phyloP scores from a whole-genome alignment of 2,797 vertebrate species.

The Clarias pachynema region DNA sequence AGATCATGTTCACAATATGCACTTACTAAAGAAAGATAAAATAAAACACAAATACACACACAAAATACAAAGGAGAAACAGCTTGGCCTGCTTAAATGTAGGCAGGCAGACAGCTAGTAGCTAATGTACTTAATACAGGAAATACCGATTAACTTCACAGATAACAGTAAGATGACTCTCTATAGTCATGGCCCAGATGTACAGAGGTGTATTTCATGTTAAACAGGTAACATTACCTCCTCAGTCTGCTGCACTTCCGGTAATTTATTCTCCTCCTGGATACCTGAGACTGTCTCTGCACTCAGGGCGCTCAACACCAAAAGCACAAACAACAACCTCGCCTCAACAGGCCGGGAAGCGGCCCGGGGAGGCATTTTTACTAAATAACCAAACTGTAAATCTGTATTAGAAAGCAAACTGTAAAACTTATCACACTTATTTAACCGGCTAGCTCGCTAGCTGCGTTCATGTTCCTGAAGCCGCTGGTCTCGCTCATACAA shows the following conservation, averaged over 20 bases:
- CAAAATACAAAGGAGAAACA: not conserved
- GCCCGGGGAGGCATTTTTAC: conserved; percentile 65
- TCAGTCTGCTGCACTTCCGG: conserved; percentile 61
- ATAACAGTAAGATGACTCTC: not conserved
- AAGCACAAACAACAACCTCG: conserved; percentile 52
- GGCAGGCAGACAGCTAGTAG: not conserved
- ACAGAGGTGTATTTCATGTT: not conserved
- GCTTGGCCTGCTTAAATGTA: not conserved
- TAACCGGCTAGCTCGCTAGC: conserved; percentile 12
- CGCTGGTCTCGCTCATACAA: not conserved
- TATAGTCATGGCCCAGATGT: not conserved
- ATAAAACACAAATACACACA: too few species aligned
- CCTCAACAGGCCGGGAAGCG: conserved; percentile 58
- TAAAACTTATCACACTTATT: not conserved
- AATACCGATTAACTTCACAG: not conserved
- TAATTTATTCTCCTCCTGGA: conserved; percentile 71
- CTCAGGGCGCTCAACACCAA: conserved; percentile 63
- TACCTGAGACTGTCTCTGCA: conserved; percentile 63
- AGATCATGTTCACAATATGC: not conserved
- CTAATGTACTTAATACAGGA: not conserved
- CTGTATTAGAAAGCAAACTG: not conserved
- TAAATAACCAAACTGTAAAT: not conserved
- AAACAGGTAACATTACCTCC: conserved; percentile 63
- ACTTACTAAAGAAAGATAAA: not conserved
- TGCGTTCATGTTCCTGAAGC: not conserved